These are phyloP conservation scores for Lordiphosa clarofinis DNA, from an alignment of 1,140 invertebrate genomes.

Conservation along the genomic window DNA sequence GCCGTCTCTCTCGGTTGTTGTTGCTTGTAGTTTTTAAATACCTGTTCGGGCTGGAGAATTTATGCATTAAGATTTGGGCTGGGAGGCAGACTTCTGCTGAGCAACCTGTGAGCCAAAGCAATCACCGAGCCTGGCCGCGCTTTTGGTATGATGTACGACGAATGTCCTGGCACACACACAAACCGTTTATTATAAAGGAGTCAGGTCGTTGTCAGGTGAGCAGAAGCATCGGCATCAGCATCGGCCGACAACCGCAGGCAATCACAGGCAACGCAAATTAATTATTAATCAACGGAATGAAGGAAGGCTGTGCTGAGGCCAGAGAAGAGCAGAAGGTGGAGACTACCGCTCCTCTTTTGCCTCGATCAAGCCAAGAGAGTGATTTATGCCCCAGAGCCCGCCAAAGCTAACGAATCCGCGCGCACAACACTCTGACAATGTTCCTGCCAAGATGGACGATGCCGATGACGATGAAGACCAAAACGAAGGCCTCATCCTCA, in stretches of 20 bases:
- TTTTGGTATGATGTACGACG: slow-evolving; percentile 69
- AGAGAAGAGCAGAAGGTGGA: slow-evolving; percentile 28
- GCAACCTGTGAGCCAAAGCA: slow-evolving; percentile 66
- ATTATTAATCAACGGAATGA: slow-evolving; percentile 78
- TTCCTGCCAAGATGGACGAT: slow-evolving; percentile 69
- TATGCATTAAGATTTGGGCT: slow-evolving; percentile 40
- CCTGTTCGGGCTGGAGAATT: slow-evolving; percentile 54
- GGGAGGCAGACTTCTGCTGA: slow-evolving; percentile 26
- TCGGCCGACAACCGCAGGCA: slow-evolving; percentile 37
- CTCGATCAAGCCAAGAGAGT: slow-evolving; percentile 49
- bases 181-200: slow-evolving; percentile 78
- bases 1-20: slow-evolving; percentile 17
- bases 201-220: slow-evolving; percentile 63
- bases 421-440: slow-evolving; percentile 46
- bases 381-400: slow-evolving; percentile 63
- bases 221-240: slow-evolving; percentile 7
- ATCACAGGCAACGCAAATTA: slow-evolving; percentile 71
- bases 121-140: slow-evolving; percentile 48
- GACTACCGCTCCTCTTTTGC: slow-evolving; percentile 15
- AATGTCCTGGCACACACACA: slow-evolving; percentile 64
- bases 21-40: slow-evolving; percentile 50
- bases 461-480: slow-evolving; percentile 29
- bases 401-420: slow-evolving; percentile 69
- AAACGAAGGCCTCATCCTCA: slow-evolving; percentile 35
- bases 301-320: slow-evolving; percentile 20